Evolutionary conservation across 2,888 invertebrate genomes (phyloP), one percentile per base, ranked within the genome.

Genomic region (Cephus pygmeus): DNA sequence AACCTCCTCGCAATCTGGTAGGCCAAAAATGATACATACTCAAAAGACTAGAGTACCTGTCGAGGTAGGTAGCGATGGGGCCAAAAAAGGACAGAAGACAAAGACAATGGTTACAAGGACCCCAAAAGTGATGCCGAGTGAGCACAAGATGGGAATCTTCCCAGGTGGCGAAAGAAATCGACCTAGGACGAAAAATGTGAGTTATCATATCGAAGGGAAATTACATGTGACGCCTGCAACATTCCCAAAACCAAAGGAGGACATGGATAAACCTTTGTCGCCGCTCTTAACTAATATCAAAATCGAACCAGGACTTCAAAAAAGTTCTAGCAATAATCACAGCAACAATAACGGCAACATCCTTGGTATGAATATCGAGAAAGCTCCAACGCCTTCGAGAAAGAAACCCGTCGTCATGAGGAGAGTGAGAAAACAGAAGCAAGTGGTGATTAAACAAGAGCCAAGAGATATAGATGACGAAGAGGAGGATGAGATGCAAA

Each of bases 1-100:
- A 73, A 87, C 91, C 73, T 90, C 91, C 76, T 89, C 91, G 75
- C 92, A 93, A 11, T 92, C 94, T 1, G 92, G 90, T 12, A 85
- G 95, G 40, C 95, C 96, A 4, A 95, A 95, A 87, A 96, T 96
- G 96, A 96, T 96, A 84, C 96, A 96, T 88, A 96, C 96, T 0
- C 95, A 95, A 87, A 95, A 94, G 85, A 93, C 93, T 75, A 91
- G 93, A 68, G 92, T 93, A 3, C 91, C 93, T 0, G 92, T 93
- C 1, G 93, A 93, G 76, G 82, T 90, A 0, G 91, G 92, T 3
- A 91, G 91, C 12, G 93, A 93, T 76, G 93, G 93, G 30, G 93
- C 93, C 0, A 93, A 93, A 77, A 92, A 91, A 35, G 91, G 93
- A 56, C 94, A 94, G 76, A 94, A 93, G 83, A 93, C 94, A 0